Evolutionary conservation across 2,113 vertebrate species (phyloP), one percentile per base, ranked within the genome.

Genomic region (Grammomys dolichurus): DNA sequence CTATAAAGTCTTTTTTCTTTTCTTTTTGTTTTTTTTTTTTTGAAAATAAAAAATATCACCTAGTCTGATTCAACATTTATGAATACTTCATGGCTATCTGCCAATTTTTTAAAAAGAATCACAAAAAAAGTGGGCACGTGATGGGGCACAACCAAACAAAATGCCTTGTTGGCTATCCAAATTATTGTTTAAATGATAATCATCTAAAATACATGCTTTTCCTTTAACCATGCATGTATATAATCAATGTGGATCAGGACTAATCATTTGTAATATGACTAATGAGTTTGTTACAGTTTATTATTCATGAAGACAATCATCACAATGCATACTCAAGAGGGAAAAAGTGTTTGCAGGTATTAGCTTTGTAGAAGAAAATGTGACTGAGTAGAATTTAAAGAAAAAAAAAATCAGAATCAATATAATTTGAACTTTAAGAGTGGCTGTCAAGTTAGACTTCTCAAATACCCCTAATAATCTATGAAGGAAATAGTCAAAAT

Each of bases 261-360:
- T 95, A 81, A 67, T 93, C 76, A 93, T 77, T 96, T 95, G 90
- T 73, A 87, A 90, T 93, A 76, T 88, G 81, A 93, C 73, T 85
- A 65, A 92, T 80, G 12, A 75, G 40, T 48, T 95, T 63, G 89
- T 51, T 86, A 91, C 26, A 85, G 75, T 95, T 96, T 93, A 96
- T 90, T 96, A 88, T 92, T 92, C 80, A 95, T 67, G 46, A 96
- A 58, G 60, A 95, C 90, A 96, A 96, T 90, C 87, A 96, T 90
- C 87, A 87, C 78, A 96, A 84, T 78, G 90, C 81, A 92, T 78
- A 95, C 16, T 95, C 73, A 86, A 43, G 54, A 40, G 40, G 60
- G 33, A 90, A 91, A 81, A 92, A 73, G 33, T 70, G 31, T 80
- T 96, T 96, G 78, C 54, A 96, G 46, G 94, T 22, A 77, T 90